Evolutionary conservation across 2,888 invertebrate species (phyloP).

Genomic region (Digitonthophagus gazella): DNA sequence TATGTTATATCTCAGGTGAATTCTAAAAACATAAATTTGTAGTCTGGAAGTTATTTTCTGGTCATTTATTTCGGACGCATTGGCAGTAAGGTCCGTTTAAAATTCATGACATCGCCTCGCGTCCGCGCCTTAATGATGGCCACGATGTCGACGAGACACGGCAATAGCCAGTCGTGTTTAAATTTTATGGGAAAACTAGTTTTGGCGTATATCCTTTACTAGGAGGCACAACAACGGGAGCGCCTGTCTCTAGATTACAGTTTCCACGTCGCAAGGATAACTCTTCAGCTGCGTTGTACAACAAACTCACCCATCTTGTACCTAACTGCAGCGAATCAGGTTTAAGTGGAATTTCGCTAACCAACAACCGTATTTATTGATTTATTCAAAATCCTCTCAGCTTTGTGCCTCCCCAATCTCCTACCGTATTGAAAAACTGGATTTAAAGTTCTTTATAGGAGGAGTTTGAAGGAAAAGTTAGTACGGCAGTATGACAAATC

Average conservation of each 20-base stretch:
- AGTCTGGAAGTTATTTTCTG: no score
- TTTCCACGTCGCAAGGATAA: not conserved
- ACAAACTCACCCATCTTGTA: not conserved
- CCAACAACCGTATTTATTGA: not conserved
- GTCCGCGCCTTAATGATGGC: no score
- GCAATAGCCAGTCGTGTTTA: not conserved
- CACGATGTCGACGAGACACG: not conserved
- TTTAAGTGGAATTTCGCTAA: not conserved
- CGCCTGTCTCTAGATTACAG: not conserved
- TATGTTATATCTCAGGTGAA: no score
- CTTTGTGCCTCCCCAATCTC: no score
- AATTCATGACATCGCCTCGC: not conserved
- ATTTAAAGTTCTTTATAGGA: no score
- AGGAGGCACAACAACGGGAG: not conserved
- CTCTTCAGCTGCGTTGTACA: not conserved
- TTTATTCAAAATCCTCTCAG: not conserved
- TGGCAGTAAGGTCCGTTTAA: not conserved
- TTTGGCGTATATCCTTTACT: not conserved
- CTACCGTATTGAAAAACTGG: no score
- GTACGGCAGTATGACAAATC: no score
- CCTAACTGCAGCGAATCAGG: not conserved
- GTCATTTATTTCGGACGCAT: no score
- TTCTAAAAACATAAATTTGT: no score
- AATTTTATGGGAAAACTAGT: not conserved
- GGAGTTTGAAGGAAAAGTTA: no score